Evolutionary conservation across 2,888 invertebrate species (phyloP).

Genomic region (Sarcophaga carnaria): DNA sequence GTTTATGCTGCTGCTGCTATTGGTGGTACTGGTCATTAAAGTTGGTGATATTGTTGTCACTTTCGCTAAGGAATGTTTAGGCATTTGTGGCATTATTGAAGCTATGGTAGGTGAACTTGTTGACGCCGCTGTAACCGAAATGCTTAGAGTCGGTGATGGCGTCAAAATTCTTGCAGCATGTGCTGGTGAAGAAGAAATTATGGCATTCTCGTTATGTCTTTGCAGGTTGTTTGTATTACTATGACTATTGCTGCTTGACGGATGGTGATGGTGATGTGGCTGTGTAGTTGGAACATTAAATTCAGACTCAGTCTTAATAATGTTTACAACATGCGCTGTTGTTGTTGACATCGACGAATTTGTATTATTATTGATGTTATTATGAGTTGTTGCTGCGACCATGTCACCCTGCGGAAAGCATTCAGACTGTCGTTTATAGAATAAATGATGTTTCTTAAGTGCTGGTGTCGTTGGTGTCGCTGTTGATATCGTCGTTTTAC

Average conservation of each 20-base stretch:
- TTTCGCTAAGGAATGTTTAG: slow-evolving; percentile 75
- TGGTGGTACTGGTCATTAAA: slow-evolving; percentile 40
- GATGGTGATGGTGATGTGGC: slow-evolving; percentile 50
- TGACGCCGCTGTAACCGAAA: slow-evolving; percentile 51
- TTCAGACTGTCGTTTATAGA: slow-evolving; percentile 80
- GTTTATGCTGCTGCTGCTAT: slow-evolving; percentile 29
- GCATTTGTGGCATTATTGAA: slow-evolving; percentile 70
- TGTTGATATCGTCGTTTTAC: slow-evolving; percentile 8
- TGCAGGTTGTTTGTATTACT: slow-evolving; percentile 48
- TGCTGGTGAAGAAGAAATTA: slow-evolving; percentile 38
- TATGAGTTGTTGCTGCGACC: slow-evolving; percentile 64
- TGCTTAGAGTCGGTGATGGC: slow-evolving; percentile 51
- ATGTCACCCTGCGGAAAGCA: slow-evolving; percentile 77
- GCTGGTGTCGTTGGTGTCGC: slow-evolving; percentile 72
- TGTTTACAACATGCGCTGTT: slow-evolving; percentile 40
- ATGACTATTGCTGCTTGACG: slow-evolving; percentile 43
- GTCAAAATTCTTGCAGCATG: slow-evolving; percentile 33
- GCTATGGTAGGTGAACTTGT: slow-evolving; percentile 59
- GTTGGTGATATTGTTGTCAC: slow-evolving; percentile 70
- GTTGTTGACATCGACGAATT: background rate
- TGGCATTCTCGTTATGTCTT: slow-evolving; percentile 64
- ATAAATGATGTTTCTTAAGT: slow-evolving; percentile 81
- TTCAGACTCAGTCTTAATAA: slow-evolving; percentile 64
- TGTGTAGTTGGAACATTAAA: slow-evolving; percentile 59
- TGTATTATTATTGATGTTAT: slow-evolving; percentile 49